Base-by-base conservation (phyloP, 2,113 vertebrate species). In the Pluvialis apricaria region DNA sequence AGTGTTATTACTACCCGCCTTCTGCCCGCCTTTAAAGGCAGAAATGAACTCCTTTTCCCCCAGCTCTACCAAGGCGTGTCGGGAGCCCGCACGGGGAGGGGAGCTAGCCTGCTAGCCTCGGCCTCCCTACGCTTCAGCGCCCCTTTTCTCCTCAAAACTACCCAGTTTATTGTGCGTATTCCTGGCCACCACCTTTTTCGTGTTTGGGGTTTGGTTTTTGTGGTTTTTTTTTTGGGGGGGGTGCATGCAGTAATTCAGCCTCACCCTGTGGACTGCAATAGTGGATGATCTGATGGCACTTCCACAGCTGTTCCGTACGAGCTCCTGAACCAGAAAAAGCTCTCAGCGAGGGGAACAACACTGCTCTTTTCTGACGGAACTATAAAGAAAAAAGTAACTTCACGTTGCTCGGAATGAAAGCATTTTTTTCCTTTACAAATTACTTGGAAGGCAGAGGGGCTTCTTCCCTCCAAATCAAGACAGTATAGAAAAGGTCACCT, bases 41-140 rank as follows among this genome's bases (percentile, higher is more conserved):
- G 94, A 80, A 77, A 38, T 1, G 3, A 55, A 51, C 44, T 76
- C 78, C 66, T 83, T 7, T 36, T 51, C 57, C 82, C 42, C 0
- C n/a, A n/a, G 6, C 32, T 75, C 62, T 5, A 28, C 2, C 70
- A 22, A 18, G 8, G 5, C 1, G 2, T 5, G 20, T 5, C 57
- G 45, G 49, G 29, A 54, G 62, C 5, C 45, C 20, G 49, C 42
- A 13, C 1, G 58, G 16, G 69, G 77, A 94, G 81, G n/a, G 4
- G 49, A 86, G 84, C 89, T 22, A 97, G 94, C 93, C 94, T 1
- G 89, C 89, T 81, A 88, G 76, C 88, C 52, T 70, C 54, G 0
- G 38, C 70, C 83, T 90, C 69, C 69, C 68, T 25, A 6, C 19
- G 6, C 70, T 25, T n/a, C 81, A 28, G 62, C 60, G 77, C 40